Base-by-base conservation (phyloP, 2,888 invertebrate genomes). In the Epinotia nisella region DNA sequence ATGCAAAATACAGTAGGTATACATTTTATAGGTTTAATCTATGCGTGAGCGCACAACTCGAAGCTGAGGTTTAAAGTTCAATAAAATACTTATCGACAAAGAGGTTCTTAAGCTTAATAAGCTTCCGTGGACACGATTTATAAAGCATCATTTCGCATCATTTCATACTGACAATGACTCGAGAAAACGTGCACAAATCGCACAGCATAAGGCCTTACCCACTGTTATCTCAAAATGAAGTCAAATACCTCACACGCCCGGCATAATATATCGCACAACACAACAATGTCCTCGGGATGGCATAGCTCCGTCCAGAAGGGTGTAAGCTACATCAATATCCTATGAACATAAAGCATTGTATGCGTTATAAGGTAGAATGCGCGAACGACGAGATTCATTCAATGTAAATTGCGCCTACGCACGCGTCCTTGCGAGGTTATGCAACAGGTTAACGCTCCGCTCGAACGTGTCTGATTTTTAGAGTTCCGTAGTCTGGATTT, bases 331-430 rank as follows among this genome's bases (percentile, higher is more conserved):
- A 13, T 9, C 39, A 53, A 10, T 5, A 19, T 19, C 55, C 55
- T 53, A 10, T 15, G 51, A 55, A 29, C 39, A 21, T 55, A 39
- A 39, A 55, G 53, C 65, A 9, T 41, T 65, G 49, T 29, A 9
- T 39, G 65, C 13, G 15, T 39, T n/a, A 49, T 29, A 17, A 19
- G 29, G 39, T 53, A 49, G 24, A 61, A 29, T 45, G 56, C 55
- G 70, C 58, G 60, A 49, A 51, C 53, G 74, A 66, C 29, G 67
- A 74, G 74, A 77, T 77, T 78, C 78, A 81, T 81, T 81, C 78
- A 79, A 81, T 81, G 81, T 77, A 78, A 81, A 82, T 80, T 73
- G 71, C 77, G 65, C 64, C 65, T 64, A 56, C 74, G 68, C 75
- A 71, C 69, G 75, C 79, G 81, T 75, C 81, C 81, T 80, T 81